Percentiles rank a stretch among this genome's conserved stretches.
Conservation (phyloP, 2,888 invertebrate species). For the Dioctria rufipes region DNA sequence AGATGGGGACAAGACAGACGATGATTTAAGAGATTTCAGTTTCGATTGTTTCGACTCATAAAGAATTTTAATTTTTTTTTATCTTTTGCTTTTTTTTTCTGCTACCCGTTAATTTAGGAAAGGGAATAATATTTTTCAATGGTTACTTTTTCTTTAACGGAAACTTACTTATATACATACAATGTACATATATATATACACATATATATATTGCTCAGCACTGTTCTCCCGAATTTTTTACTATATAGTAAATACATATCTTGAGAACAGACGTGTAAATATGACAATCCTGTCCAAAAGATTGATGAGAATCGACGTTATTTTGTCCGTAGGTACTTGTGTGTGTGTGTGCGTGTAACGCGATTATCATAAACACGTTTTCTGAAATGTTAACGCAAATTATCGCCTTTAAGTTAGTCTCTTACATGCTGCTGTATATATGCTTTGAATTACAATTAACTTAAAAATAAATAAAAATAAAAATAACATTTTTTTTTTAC, state of each 20-base stretch:
- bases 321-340: neutral
- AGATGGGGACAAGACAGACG: slow-evolving; percentile 39
- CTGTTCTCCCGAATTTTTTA: neutral
- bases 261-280: slow-evolving; percentile 54
- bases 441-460: slow-evolving; percentile 39
- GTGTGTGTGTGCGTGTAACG: neutral
- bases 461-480: neutral
- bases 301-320: slow-evolving; percentile 5
- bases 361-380: slow-evolving; percentile 50
- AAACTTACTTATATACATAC: neutral
- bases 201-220: too few species aligned
- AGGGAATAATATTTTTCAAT: slow-evolving; percentile 36
- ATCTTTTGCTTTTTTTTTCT: neutral
- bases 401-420: slow-evolving; percentile 40
- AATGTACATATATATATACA: neutral
- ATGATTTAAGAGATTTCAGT: slow-evolving; percentile 56
- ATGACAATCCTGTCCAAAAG: slow-evolving; percentile 49
- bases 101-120: slow-evolving; percentile 23
- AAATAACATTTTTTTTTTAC: neutral
- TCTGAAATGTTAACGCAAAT: slow-evolving; percentile 51
- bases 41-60: slow-evolving; percentile 51
- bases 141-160: slow-evolving; percentile 1
- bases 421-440: neutral
- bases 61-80: slow-evolving; percentile 49
- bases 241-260: neutral